These are phyloP conservation scores for Otolemur crassicaudatus DNA, from an alignment of 2,797 vertebrate genomes.

Conservation along the genomic window DNA sequence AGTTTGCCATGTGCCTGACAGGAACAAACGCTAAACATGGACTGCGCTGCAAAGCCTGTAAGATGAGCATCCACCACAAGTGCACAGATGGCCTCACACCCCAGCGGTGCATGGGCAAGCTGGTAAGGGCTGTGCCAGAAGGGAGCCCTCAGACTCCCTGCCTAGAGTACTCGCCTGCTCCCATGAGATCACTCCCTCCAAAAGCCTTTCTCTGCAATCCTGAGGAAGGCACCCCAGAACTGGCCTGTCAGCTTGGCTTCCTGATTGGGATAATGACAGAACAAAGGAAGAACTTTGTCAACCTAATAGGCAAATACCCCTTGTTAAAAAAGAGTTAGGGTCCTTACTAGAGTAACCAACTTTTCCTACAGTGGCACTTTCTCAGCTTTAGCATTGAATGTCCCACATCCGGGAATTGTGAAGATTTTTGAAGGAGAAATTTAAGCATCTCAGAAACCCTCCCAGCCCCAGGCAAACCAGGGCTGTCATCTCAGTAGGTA, in stretches of 20 bases:
- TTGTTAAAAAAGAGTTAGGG: not conserved
- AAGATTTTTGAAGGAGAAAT: not conserved
- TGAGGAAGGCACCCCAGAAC: not conserved
- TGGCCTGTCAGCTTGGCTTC: not conserved
- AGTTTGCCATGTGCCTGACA: conserved; percentile 84
- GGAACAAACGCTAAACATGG: conserved; percentile 97
- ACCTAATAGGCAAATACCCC: not conserved
- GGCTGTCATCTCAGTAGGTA: not conserved
- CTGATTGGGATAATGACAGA: not conserved
- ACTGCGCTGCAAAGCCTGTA: conserved; percentile 98
- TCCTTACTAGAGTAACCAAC: not conserved
- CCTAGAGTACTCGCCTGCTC: not conserved
- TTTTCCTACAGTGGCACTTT: not conserved
- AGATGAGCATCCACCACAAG: conserved; percentile 99
- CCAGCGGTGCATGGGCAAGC: conserved; percentile 98
- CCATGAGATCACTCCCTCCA: not conserved
- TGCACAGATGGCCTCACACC: conserved; percentile 94
- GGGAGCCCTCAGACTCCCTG: not conserved
- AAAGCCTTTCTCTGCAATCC: not conserved
- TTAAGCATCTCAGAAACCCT: not conserved
- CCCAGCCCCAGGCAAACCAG: not conserved
- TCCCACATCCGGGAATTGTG: not conserved
- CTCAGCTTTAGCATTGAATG: not conserved
- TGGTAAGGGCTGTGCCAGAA: conserved; percentile 90
- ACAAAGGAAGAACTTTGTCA: not conserved